Percentiles rank a stretch among this genome's conserved stretches.
Evolutionary conservation across 2,888 invertebrate genomes (phyloP).

Genomic region (Epinotia demarniana): DNA sequence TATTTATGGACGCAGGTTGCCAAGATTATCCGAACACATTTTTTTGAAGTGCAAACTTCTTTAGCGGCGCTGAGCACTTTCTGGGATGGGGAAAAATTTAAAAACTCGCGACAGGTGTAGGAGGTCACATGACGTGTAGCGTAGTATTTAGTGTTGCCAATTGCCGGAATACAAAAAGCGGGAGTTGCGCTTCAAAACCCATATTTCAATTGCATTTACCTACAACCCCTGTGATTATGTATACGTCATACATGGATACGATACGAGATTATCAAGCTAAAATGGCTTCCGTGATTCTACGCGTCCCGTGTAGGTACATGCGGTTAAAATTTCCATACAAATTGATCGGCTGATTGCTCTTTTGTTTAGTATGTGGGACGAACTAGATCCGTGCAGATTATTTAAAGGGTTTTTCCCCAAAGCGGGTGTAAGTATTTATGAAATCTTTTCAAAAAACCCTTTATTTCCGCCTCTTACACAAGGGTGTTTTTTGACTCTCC

Average conservation of each 20-base stretch:
- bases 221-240: background rate
- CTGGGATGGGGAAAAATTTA: too few relatives aligned
- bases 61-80: too few relatives aligned
- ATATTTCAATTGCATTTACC: background rate
- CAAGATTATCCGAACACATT: too few relatives aligned
- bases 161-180: too few relatives aligned
- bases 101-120: too few relatives aligned
- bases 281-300: background rate
- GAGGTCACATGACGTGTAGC: too few relatives aligned
- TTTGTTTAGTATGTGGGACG: constrained; percentile 30
- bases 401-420: constrained; percentile 5
- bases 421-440: constrained; percentile 3
- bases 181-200: too few relatives aligned
- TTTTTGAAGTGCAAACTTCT: too few relatives aligned
- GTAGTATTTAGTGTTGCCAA: too few relatives aligned
- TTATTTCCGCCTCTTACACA: constrained; percentile 20
- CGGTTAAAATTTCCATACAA: constrained; percentile 34
- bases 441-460: constrained; percentile 3
- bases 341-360: constrained; percentile 36
- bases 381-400: constrained; percentile 29
- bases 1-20: too few relatives aligned
- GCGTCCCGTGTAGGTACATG: constrained; percentile 8
- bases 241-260: background rate
- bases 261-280: constrained; percentile 14
- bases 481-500: constrained; percentile 24